phyloP scores from a whole-genome alignment of 1,140 invertebrate genomes.

The Papilio polytes region DNA sequence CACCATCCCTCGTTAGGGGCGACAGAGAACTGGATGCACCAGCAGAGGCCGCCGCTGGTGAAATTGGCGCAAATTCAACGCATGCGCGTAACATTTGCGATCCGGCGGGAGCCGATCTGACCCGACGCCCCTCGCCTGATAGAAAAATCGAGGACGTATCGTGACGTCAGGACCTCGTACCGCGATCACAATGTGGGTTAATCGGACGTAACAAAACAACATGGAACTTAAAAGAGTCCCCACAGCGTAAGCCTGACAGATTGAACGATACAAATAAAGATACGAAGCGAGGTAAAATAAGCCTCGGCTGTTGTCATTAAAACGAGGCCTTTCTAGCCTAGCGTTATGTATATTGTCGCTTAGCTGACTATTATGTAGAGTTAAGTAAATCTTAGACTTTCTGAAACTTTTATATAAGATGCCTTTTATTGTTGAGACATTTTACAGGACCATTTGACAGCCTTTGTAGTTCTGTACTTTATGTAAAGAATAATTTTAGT shows the following conservation, averaged over 20 bases:
- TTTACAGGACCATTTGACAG: not conserved
- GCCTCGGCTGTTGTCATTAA: not conserved
- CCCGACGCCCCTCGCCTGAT: constrained; percentile 77
- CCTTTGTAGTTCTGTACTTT: not conserved
- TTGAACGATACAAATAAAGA: constrained; percentile 27
- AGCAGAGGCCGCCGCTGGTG: constrained; percentile 75
- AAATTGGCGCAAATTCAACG: constrained; percentile 82
- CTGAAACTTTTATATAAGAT: not conserved
- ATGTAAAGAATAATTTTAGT: not conserved
- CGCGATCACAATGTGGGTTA: constrained; percentile 76
- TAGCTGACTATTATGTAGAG: not conserved
- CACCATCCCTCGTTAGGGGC: constrained; percentile 69
- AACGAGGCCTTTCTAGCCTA: not conserved
- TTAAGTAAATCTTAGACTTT: constrained; percentile 6
- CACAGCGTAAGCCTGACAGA: constrained; percentile 24
- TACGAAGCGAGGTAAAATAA: constrained; percentile 14
- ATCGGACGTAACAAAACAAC: constrained; percentile 71
- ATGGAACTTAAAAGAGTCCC: constrained; percentile 34
- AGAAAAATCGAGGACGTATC: constrained; percentile 81
- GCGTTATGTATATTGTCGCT: not conserved
- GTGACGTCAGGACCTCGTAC: constrained; percentile 77
- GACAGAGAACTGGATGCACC: constrained; percentile 67
- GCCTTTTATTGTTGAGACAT: not conserved
- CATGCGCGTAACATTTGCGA: constrained; percentile 72
- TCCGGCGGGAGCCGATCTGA: constrained; percentile 74